Conservation (phyloP, 1,140 invertebrate genomes). For the Halictus rubicundus region DNA sequence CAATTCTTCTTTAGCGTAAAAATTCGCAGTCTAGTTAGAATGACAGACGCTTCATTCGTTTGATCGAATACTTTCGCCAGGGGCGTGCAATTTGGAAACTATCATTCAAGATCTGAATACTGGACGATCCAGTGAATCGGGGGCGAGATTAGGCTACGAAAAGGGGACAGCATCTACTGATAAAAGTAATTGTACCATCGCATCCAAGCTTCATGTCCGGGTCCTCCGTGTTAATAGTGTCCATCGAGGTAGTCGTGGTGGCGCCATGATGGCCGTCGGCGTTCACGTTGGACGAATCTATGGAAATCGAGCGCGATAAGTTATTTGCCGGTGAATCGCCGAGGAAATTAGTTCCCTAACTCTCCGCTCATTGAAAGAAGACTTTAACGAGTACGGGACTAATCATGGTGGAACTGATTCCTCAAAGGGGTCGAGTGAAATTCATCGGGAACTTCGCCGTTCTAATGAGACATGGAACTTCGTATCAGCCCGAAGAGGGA, state of each 20-base stretch:
- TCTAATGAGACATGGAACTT: conserved; percentile 11
- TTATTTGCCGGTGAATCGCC: conserved; percentile 16
- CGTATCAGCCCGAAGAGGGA: background rate
- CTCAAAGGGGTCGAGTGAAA: conserved; percentile 28
- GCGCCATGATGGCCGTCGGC: conserved; percentile 54
- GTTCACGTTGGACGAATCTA: conserved; percentile 63
- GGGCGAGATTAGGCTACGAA: background rate
- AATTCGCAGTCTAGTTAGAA: too few relatives aligned
- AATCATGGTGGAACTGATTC: conserved; percentile 12
- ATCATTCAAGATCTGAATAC: too few relatives aligned
- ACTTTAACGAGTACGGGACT: conserved; percentile 11
- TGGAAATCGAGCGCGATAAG: background rate
- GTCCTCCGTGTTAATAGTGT: conserved; percentile 64
- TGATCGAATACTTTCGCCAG: too few relatives aligned
- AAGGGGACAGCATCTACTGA: background rate
- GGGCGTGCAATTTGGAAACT: too few relatives aligned
- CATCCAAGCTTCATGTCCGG: conserved; percentile 60
- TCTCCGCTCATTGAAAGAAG: conserved; percentile 2
- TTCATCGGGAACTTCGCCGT: background rate
- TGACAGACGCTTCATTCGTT: too few relatives aligned
- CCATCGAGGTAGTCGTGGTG: conserved; percentile 62
- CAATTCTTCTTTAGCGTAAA: too few relatives aligned
- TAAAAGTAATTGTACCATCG: conserved; percentile 49
- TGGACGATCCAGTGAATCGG: too few relatives aligned
- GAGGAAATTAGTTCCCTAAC: conserved; percentile 13